Evolutionary conservation across 2,797 vertebrate genomes (phyloP).

Genomic region (Adelosebastes latens): DNA sequence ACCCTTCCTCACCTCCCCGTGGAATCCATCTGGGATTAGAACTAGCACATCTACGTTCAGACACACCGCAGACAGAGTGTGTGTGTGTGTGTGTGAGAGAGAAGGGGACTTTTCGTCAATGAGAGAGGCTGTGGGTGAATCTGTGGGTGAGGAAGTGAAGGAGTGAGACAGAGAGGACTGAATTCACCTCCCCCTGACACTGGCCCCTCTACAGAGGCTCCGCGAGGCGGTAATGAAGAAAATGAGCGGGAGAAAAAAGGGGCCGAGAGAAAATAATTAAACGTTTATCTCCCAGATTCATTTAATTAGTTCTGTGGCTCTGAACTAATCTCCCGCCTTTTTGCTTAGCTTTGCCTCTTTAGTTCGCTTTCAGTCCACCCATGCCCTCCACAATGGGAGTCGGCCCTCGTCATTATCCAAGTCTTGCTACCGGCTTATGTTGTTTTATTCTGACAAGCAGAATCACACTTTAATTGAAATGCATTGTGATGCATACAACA

Average conservation of each 20-base stretch:
- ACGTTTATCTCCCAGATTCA: constrained; percentile 73
- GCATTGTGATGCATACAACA: constrained; percentile 17
- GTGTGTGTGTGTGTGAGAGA: neutral
- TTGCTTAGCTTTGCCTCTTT: constrained; percentile 71
- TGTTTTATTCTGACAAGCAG: constrained; percentile 42
- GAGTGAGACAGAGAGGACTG: neutral
- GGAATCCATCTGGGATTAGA: constrained; percentile 62
- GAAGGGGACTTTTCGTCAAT: neutral
- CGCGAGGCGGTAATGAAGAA: constrained; percentile 50
- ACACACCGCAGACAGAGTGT: neutral
- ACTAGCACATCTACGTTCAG: constrained; percentile 53
- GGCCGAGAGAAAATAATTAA: constrained; percentile 71
- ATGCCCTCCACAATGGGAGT: constrained; percentile 49
- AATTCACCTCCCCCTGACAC: constrained; percentile 10
- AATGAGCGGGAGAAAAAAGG: constrained; percentile 48
- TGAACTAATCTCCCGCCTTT: constrained; percentile 71
- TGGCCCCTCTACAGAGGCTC: constrained; percentile 5
- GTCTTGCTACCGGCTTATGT: constrained; percentile 40
- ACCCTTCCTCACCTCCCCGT: constrained; percentile 49
- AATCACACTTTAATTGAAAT: constrained; percentile 41
- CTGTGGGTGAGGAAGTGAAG: neutral
- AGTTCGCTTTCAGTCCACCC: constrained; percentile 55
- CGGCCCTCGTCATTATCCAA: constrained; percentile 43
- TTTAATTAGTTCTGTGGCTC: constrained; percentile 78
- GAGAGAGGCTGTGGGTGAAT: constrained; percentile 10